phyloP scores from a whole-genome alignment of 2,113 vertebrate genomes.

The Melanotaenia duboulayi region DNA sequence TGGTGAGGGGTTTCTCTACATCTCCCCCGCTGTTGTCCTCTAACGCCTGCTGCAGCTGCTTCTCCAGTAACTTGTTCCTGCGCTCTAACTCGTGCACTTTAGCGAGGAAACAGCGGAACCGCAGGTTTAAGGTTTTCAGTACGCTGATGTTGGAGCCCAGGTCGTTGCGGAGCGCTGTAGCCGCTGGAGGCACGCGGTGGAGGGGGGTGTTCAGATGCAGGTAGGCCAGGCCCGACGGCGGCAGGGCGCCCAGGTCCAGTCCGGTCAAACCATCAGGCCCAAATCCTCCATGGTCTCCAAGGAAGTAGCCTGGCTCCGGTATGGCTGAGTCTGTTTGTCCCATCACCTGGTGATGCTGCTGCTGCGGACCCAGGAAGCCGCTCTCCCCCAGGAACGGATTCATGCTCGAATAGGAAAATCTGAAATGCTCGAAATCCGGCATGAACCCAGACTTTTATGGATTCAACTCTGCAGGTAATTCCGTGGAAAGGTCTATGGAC shows the following conservation, averaged over 20 bases:
- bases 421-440: slow-evolving; percentile 83
- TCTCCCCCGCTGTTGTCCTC: slow-evolving; percentile 50
- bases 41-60: slow-evolving; percentile 85
- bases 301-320: slow-evolving; percentile 62
- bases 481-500: not conserved
- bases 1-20: slow-evolving; percentile 72
- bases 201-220: slow-evolving; percentile 58
- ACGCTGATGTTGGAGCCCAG: slow-evolving; percentile 90
- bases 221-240: slow-evolving; percentile 65
- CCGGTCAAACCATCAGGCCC: slow-evolving; percentile 65
- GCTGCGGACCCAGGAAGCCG: slow-evolving; percentile 63
- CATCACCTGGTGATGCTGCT: slow-evolving; percentile 63
- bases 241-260: slow-evolving; percentile 67
- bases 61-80: slow-evolving; percentile 88
- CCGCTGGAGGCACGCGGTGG: slow-evolving; percentile 77
- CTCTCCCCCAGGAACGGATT: slow-evolving; percentile 78
- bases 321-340: slow-evolving; percentile 53
- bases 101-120: slow-evolving; percentile 89
- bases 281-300: slow-evolving; percentile 64
- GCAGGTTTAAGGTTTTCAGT: slow-evolving; percentile 89
- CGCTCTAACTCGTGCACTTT: slow-evolving; percentile 91
- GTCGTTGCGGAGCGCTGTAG: slow-evolving; percentile 83
- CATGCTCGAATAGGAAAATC: slow-evolving; percentile 81
- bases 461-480: slow-evolving; percentile 33
- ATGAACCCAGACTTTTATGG: slow-evolving; percentile 68